Base-by-base conservation (phyloP, 2,888 invertebrate species). In the Drosophila rellima region DNA sequence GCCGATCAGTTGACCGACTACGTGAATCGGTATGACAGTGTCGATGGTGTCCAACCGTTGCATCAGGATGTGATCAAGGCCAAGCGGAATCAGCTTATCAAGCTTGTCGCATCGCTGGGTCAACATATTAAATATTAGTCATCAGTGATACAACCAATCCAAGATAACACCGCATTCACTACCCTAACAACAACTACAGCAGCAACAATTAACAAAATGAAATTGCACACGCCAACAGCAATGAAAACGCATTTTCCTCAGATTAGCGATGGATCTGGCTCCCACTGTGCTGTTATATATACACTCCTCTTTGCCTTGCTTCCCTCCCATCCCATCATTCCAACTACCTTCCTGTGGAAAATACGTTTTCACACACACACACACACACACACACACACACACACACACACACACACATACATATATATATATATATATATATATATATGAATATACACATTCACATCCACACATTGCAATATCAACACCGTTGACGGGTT, bases 81-180 rank as follows among this genome's bases (percentile, higher is more conserved):
- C 10, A 96, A 96, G 91, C 93, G 96, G 78, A 93, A 93, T 82
- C 94, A 95, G 83, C 93, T 96, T 59, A 89, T 95, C 31, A 92
- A 93, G 70, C 93, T 96, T 31, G 95, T 96, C 82, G 90, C 94
- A 44, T 92, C 92, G 61, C 90, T 94, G 18, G 90, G 90, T 3
- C 90, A 90, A 7, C 90, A 84, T 69, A 79, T 90, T 31, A 88
- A 83, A 6, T 35, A 31, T 13, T 23, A 33, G n/a, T 7, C 13
- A n/a, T 13, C 17, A 33, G n/a, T 7, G 6, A n/a, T n/a, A 23
- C 2, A 2, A 11, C 1, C 1, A 35, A 35, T 11, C 18, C n/a
- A 48, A 18, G 37, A 26, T 2, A 10, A 8, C 20, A 2, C 10
- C 20, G 2, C 23, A 20, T 8, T 17, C 47, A 23, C 23, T 33